phyloP scores from a whole-genome alignment of 2,113 vertebrate species.

The Lonchura striata region DNA sequence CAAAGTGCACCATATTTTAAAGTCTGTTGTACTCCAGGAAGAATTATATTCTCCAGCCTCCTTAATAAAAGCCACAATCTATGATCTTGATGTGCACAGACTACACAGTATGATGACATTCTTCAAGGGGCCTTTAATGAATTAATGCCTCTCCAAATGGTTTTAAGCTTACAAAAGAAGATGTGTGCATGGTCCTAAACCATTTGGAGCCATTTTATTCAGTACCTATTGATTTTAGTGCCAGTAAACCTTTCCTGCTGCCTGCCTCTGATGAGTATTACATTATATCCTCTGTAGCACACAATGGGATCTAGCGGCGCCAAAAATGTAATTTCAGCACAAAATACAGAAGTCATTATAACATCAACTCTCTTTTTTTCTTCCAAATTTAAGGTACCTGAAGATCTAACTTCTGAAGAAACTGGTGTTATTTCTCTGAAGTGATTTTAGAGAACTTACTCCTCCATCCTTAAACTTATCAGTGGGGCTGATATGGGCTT shows the following conservation, averaged over 20 bases:
- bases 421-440: background rate
- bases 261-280: conserved; percentile 61
- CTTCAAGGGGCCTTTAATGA: conserved; percentile 67
- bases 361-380: conserved; percentile 32
- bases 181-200: conserved; percentile 64
- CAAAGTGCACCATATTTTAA: conserved; percentile 56
- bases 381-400: background rate
- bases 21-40: conserved; percentile 29
- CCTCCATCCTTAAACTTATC: background rate
- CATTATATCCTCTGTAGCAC: conserved; percentile 57
- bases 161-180: conserved; percentile 64
- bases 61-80: conserved; percentile 57
- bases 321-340: conserved; percentile 73
- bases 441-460: background rate
- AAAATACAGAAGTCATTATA: conserved; percentile 60
- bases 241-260: conserved; percentile 67
- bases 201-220: conserved; percentile 66
- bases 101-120: conserved; percentile 50
- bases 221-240: conserved; percentile 72
- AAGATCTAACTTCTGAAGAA: conserved; percentile 1
- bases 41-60: conserved; percentile 42
- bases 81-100: conserved; percentile 39
- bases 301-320: conserved; percentile 54
- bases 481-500: background rate
- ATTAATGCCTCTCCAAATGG: conserved; percentile 70